Percentiles rank a stretch among this genome's conserved stretches.
These are phyloP conservation scores for Trachymyrmex septentrionalis DNA, from an alignment of 1,140 invertebrate genomes.

Conservation along the genomic window DNA sequence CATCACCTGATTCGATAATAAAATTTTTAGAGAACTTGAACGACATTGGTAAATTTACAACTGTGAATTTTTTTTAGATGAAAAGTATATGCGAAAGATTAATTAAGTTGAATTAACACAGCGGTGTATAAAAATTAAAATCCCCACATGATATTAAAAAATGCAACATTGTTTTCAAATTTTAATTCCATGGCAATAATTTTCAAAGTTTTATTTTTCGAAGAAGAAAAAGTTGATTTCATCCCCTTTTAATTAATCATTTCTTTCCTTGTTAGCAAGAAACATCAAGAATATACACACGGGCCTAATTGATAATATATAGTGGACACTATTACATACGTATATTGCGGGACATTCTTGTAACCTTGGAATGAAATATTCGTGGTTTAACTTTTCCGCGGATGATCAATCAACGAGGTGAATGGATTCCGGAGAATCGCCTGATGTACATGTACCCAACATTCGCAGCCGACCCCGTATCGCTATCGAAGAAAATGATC, in stretches of 20 bases:
- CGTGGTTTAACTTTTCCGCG: slow-evolving; percentile 62
- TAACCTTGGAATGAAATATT: slow-evolving; percentile 75
- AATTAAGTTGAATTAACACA: neutral
- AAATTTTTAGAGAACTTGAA: slow-evolving; percentile 3
- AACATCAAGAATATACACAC: neutral
- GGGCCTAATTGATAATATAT: slow-evolving; percentile 60
- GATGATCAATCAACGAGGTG: slow-evolving; percentile 59
- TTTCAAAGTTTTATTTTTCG: neutral
- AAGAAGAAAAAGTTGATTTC: neutral
- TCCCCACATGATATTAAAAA: neutral
- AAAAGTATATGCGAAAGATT: neutral
- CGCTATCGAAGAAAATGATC: slow-evolving; percentile 16
- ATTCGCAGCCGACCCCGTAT: neutral
- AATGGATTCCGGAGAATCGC: neutral
- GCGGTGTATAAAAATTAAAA: neutral
- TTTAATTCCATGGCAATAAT: neutral
- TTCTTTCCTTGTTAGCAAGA: neutral
- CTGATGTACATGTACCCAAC: neutral
- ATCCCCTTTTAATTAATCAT: neutral
- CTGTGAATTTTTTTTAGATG: neutral
- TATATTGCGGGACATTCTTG: slow-evolving; percentile 53
- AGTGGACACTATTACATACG: neutral
- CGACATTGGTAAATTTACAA: neutral
- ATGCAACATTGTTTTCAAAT: neutral
- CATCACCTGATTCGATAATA: neutral